Base-by-base conservation (phyloP, 2,797 vertebrate species). In the Erithacus rubecula region DNA sequence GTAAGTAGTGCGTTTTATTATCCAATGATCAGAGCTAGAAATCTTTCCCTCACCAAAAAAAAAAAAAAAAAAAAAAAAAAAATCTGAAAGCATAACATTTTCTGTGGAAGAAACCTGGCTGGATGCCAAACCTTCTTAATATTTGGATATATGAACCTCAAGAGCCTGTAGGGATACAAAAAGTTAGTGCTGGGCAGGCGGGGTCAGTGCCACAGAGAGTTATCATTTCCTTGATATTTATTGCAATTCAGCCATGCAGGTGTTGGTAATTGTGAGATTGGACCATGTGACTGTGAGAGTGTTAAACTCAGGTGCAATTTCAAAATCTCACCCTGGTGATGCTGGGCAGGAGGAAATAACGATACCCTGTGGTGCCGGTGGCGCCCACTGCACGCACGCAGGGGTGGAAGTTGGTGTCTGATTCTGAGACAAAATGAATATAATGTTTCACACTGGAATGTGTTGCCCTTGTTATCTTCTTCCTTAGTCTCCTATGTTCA, bases 351-450 rank as follows among this genome's bases (percentile, higher is more conserved):
- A 84, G 46, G 58, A 60, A 87, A 34, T 0, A 85, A 15, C 0
- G 4, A 84, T 67, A 87, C 5, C 24, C 29, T 21, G 34, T 0
- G 2, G 34, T 29, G 46, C 53, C 1, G 0, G 4, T 2, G 44
- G 76, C 1, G 0, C 58, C 47, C 0, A 1, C 37, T 0, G 4
- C 56, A 30, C 0, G 0, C 2, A 3, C 0, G 0, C 70, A 26
- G 12, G 0, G 39, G 36, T 71, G 76, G 83, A 92, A 95, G 68
- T 75, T 0, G 10, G 81, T 83, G 76, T 95, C 84, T 74, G 88
- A 95, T 95, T 90, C 55, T 88, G 68, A 87, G 80, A 70, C 78
- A 75, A 80, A 41, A 12, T 21, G 6, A 74, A 51, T 91, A 91
- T 71, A 92, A 37, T 6, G 10, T 89, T 96, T 89, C 90, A 71